Conservation (phyloP, 2,888 invertebrate species). For the Drosophila recens region DNA sequence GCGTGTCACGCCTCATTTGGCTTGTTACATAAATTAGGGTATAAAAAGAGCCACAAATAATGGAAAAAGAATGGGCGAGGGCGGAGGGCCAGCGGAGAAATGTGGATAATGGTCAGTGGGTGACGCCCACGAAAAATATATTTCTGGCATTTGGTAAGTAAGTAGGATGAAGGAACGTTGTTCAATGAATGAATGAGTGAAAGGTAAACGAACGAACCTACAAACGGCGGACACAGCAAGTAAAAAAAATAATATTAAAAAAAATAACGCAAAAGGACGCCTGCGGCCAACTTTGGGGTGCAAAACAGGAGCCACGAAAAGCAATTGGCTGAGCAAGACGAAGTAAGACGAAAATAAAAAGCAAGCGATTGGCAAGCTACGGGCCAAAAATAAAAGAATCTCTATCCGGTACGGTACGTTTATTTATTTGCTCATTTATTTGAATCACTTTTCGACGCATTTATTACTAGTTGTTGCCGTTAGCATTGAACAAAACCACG, state of each 20-base stretch:
- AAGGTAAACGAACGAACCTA: background rate
- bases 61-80: background rate
- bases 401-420: slow-evolving; percentile 40
- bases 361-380: background rate
- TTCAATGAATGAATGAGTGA: background rate
- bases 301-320: background rate
- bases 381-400: background rate
- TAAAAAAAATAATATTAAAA: background rate
- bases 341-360: background rate
- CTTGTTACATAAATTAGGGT: background rate
- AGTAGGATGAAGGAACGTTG: background rate
- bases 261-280: background rate
- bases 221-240: background rate
- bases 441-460: slow-evolving; percentile 72
- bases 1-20: background rate
- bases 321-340: background rate
- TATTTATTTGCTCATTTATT: slow-evolving; percentile 79
- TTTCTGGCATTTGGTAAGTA: background rate
- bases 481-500: slow-evolving; percentile 44
- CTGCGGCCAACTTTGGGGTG: background rate
- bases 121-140: background rate
- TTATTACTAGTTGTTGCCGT: slow-evolving; percentile 67
- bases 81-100: background rate
- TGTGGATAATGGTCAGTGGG: background rate
- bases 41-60: background rate